Base-by-base conservation (phyloP, 2,888 invertebrate genomes). In the Xestobium rufovillosum region DNA sequence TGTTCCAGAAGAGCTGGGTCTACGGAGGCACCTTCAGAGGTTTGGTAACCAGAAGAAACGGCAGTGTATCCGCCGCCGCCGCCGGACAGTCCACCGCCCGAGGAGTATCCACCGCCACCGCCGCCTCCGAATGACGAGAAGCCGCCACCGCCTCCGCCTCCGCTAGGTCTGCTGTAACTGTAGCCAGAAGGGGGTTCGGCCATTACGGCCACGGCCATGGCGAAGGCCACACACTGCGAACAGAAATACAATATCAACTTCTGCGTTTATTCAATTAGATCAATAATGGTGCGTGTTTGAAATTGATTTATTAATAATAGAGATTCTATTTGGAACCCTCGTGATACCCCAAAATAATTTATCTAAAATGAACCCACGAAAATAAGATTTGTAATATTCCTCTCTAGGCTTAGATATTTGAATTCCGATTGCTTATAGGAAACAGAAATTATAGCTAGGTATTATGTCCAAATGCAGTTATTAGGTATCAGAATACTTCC, bases 1-100 rank as follows among this genome's bases (percentile, higher is more conserved):
- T 87, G 84, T 58, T 88, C 87, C 47, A 88, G 74, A 49, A 88
- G 77, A 47, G 79, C 79, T 19, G 75, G 71, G 68, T 88, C 87
- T 50, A 88, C 85, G 65, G 81, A 76, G 56, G 83, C 83, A 45
- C 88, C 88, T 63, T 88, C 88, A 52, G 76, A 82, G 53, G 85
- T 84, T 64, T 83, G 83, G 69, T 76, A 78, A 49, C 87, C 87
- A 49, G 79, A 76, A 52, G 83, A 77, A 36, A 85, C 86, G 49
- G 82, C 77, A 48, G 76, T 77, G 71, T 81, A 83, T 55, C 81
- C 81, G 47, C 83, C 80, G 40, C 82, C 80, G 43, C 82, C 78
- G 55, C 77, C 73, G 40, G 71, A 66, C 54, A 49, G 48, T 42
- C 47, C 45, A 38, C 51, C 50, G 44, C 55, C 63, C 42, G 43